These are phyloP conservation scores for Mycteria americana DNA, from an alignment of 2,797 vertebrate species.

Conservation along the genomic window DNA sequence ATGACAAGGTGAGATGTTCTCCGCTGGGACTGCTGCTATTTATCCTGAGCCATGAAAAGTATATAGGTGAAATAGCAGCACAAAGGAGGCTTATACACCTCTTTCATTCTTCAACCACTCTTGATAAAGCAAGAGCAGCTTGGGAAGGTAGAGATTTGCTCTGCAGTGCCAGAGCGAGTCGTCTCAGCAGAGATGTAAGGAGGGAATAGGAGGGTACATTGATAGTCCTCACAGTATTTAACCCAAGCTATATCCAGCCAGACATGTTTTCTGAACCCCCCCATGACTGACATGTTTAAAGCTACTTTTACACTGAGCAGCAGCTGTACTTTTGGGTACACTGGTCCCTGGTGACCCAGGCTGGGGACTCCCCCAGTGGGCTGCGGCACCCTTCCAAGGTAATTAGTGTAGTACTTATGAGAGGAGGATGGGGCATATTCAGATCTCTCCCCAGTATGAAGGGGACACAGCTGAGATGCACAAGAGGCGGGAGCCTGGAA, in stretches of 20 bases:
- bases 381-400: not conserved
- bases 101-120: not conserved
- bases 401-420: rapidly evolving
- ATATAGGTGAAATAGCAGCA: not conserved
- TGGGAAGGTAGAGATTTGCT: not conserved
- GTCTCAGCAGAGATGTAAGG: not conserved
- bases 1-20: not conserved
- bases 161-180: not conserved
- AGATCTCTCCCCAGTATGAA: not conserved
- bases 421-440: not conserved
- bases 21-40: not conserved
- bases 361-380: not conserved
- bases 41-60: not conserved
- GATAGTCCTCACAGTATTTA: not conserved
- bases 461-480: not conserved
- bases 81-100: not conserved
- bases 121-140: not conserved
- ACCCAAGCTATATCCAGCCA: not conserved
- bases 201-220: not conserved
- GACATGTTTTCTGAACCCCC: not conserved
- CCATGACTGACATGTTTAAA: not conserved
- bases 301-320: not conserved
- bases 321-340: not conserved
- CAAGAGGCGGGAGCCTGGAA: not conserved
- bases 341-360: not conserved